A percentile compares a stretch with the other conserved stretches of the same genome.
Conservation (phyloP, 2,888 invertebrate genomes). For the Coelogynopora nodosa region DNA sequence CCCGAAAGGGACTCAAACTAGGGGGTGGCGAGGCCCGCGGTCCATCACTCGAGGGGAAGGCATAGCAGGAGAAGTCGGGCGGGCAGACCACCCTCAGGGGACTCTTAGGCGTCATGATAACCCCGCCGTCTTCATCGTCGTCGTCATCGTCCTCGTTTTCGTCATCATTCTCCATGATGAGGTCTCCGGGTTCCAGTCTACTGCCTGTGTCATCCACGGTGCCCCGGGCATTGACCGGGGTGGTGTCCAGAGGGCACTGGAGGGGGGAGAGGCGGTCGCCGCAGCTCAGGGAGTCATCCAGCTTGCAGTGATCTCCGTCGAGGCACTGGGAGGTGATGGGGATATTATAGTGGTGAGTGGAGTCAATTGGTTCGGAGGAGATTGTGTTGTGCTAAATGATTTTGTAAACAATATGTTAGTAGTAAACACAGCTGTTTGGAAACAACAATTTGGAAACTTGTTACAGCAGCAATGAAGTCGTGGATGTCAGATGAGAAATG, state of each 20-base stretch:
- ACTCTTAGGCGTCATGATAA: slow-evolving; percentile 8
- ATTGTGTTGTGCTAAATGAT: too few species aligned
- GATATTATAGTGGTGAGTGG: too few species aligned
- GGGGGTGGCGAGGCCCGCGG: not conserved
- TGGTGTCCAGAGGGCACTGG: too few species aligned
- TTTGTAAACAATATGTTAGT: too few species aligned
- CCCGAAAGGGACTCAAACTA: not conserved
- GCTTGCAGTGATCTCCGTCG: not conserved
- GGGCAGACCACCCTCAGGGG: not conserved
- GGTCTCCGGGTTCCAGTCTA: too few species aligned
- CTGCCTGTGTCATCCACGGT: too few species aligned
- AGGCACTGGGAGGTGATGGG: not conserved
- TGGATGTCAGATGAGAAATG: too few species aligned
- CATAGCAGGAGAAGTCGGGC: not conserved
- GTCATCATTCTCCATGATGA: not conserved
- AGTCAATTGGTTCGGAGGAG: too few species aligned
- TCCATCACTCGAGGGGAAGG: not conserved
- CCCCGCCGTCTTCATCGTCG: not conserved
- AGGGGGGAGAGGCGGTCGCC: not conserved
- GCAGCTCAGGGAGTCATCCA: not conserved
- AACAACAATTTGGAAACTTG: too few species aligned
- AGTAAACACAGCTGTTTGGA: too few species aligned
- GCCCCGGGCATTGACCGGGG: too few species aligned
- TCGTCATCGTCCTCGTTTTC: not conserved
- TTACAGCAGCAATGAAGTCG: too few species aligned